These are phyloP conservation scores for Fragum sueziense DNA, from an alignment of 2,888 invertebrate genomes.

Conservation along the genomic window DNA sequence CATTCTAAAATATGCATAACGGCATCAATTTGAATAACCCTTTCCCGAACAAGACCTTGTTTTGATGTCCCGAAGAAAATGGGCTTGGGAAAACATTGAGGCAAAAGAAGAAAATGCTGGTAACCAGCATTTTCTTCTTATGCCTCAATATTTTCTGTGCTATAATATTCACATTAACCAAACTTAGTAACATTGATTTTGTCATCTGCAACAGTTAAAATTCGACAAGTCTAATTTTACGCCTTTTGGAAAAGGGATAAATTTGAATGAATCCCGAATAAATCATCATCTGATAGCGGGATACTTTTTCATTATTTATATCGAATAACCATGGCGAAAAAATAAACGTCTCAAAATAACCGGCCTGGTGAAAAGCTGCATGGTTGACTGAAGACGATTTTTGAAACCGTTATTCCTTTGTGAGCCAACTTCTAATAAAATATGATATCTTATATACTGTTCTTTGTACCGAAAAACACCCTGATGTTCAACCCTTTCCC, in stretches of 20 bases:
- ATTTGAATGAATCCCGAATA: constrained; percentile 28
- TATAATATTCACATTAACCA: too few species aligned
- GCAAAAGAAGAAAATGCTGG: too few species aligned
- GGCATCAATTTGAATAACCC: constrained; percentile 26
- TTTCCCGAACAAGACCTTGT: too few species aligned
- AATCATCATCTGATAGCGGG: constrained; percentile 22
- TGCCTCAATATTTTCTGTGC: too few species aligned
- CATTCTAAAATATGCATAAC: constrained; percentile 27
- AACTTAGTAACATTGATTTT: too few species aligned
- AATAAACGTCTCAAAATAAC: constrained; percentile 16
- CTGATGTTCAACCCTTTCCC: background rate
- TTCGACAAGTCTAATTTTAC: too few species aligned
- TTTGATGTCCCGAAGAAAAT: too few species aligned
- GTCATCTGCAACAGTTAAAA: too few species aligned
- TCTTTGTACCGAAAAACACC: too few species aligned
- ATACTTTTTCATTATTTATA: constrained; percentile 29
- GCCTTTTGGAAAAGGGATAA: too few species aligned
- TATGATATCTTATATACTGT: background rate
- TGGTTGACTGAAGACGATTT: constrained; percentile 10
- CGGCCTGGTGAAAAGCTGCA: constrained; percentile 12
- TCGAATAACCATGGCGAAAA: constrained; percentile 23
- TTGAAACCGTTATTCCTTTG: background rate
- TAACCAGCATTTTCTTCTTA: too few species aligned
- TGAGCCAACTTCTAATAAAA: background rate
- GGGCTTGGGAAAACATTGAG: too few species aligned